phyloP scores from a whole-genome alignment of 2,888 invertebrate species.

The Nezara viridula region DNA sequence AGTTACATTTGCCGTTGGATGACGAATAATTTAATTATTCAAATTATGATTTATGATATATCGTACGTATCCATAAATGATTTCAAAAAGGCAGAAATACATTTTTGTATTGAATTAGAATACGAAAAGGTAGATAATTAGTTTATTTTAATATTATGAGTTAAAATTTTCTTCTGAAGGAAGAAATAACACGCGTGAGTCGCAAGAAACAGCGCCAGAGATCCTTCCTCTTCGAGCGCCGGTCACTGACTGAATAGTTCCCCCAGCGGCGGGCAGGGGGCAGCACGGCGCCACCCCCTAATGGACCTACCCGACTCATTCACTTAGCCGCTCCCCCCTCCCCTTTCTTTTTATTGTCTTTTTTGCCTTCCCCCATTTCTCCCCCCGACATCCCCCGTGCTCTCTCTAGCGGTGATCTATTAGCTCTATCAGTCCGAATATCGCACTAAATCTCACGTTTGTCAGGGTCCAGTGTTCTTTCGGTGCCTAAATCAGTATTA shows the following conservation, averaged over 20 bases:
- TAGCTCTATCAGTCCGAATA: conserved; percentile 39
- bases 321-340: conserved; percentile 5
- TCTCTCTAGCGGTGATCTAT: conserved; percentile 40
- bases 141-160: no score
- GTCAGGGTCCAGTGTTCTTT: conserved; percentile 36
- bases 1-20: no score
- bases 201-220: no score
- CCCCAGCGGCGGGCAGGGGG: conserved; percentile 43
- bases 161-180: not conserved
- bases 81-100: no score
- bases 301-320: conserved; percentile 41
- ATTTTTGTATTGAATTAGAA: no score
- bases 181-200: not conserved
- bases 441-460: conserved; percentile 34
- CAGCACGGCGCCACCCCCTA: conserved; percentile 32
- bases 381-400: not conserved
- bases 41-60: no score
- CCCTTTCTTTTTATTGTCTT: conserved; percentile 38
- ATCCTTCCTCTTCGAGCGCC: not conserved
- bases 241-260: conserved; percentile 35
- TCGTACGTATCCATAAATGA: no score
- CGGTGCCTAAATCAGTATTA: conserved; percentile 27
- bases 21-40: no score
- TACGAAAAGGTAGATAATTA: no score
- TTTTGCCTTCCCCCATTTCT: not conserved